Base-by-base conservation (phyloP, 2,113 vertebrate species). In the Galeopterus variegatus region DNA sequence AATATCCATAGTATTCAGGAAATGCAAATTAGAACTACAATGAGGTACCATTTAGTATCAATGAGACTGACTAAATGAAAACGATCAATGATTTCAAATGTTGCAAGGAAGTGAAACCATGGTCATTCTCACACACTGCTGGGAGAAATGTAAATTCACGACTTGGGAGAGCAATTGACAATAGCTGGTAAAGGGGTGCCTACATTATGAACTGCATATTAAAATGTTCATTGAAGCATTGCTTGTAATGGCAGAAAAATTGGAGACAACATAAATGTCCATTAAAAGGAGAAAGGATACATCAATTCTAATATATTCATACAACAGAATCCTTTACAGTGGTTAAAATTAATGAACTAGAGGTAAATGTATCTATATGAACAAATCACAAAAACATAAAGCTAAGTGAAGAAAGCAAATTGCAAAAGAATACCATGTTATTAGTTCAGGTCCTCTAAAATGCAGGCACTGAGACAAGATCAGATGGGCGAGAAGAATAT, bases 301-400 rank as follows among this genome's bases (percentile, higher is more conserved):
- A 96, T 96, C 81, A 96, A 69, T 95, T 88, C 41, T 72, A 45
- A 31, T 70, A n/a, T 86, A 65, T 28, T 94, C 26, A 62, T 79
- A 31, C 45, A 88, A 72, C 48, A 94, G 90, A 90, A 90, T 85
- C 82, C 70, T 90, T 96, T 83, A 94, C 0, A 45, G 56, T 19
- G 31, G 73, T 82, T 94, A 94, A 96, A 96, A 96, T 94, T 87
- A 97, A 97, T 94, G 93, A 97, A 85, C 60, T 94, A 84, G 70
- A 95, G 84, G 82, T 95, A 96, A 92, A 96, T 88, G 41, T 73
- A 85, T 73, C 88, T 41, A 50, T 73, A 13, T 82, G 81, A 95
- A 79, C 87, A 97, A 88, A 85, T 94, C 45, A 91, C 65, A 94
- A 45, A 95, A 93, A 88, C 19, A 31, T 72, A 79, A 92, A 69